A percentile compares a stretch with the other conserved stretches of the same genome.
These are phyloP conservation scores for Drosophila demipolita DNA, from an alignment of 2,888 invertebrate genomes.

Conservation along the genomic window DNA sequence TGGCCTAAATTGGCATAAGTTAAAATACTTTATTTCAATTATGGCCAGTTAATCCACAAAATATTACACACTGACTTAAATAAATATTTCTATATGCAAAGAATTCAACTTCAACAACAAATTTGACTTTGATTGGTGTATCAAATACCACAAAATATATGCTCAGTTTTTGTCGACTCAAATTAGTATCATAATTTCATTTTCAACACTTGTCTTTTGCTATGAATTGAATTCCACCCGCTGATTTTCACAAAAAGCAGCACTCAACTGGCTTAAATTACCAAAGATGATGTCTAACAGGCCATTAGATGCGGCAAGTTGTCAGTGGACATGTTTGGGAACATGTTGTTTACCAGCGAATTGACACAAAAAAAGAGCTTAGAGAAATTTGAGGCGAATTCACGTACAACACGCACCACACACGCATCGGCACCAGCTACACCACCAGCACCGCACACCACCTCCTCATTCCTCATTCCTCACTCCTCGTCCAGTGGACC, in stretches of 20 bases:
- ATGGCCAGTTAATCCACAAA: too few relatives aligned
- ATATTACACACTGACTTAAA: background rate
- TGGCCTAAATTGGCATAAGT: too few relatives aligned
- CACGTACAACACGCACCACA: slow-evolving; percentile 21
- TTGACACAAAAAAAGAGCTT: slow-evolving; percentile 65
- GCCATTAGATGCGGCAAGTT: slow-evolving; percentile 63
- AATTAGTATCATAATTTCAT: slow-evolving; percentile 14
- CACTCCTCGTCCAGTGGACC: slow-evolving; percentile 34
- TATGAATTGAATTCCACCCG: slow-evolving; percentile 39
- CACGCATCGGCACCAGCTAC: slow-evolving; percentile 9
- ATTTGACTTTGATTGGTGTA: background rate
- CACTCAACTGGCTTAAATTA: slow-evolving; percentile 42
- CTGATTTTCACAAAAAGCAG: slow-evolving; percentile 43
- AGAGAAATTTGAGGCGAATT: slow-evolving; percentile 68
- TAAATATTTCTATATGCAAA: background rate
- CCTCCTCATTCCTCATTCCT: too few relatives aligned
- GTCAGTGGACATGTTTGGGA: slow-evolving; percentile 62
- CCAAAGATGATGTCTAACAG: slow-evolving; percentile 48
- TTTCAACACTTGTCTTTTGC: slow-evolving; percentile 20
- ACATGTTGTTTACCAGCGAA: slow-evolving; percentile 67
- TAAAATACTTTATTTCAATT: background rate
- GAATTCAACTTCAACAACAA: background rate
- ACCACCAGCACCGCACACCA: background rate
- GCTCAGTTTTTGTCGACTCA: background rate
- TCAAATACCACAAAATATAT: background rate